Evolutionary conservation across 2,888 invertebrate species (phyloP), one percentile per base, ranked within the genome.

Genomic region (Heliconius charithonia): DNA sequence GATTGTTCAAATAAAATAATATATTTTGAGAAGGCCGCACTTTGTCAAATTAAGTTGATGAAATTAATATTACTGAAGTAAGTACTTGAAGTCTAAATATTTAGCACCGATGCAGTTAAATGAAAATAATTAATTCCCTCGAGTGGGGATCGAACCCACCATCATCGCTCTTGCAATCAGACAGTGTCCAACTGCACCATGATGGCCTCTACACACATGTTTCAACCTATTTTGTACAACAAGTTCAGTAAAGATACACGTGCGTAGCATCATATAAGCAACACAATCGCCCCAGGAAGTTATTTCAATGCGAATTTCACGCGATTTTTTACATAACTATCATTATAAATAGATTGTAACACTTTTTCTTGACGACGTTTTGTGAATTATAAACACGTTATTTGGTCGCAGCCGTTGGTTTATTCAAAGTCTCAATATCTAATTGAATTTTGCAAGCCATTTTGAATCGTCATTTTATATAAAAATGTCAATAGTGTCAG

Each of bases 311-410:
- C 45, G 25, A 70, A 51, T 79, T 65, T 69, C 76, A 69, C 69
- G 69, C 79, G 32, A 74, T 37, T 77, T 79, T 79, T 79, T 79
- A 74, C 74, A 77, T 77, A 76, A 79, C 66, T 74, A 37, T 45
- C 22, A 75, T 75, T 62, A 75, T 75, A 71, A 51, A 41, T 25
- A 73, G 45, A 51, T 70, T 19, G 75, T 37, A 65, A 75, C 51
- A 70, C 70, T 75, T 69, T 75, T 75, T 78, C 51, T 45, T 22
- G 51, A 51, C 59, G 69, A 74, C 51, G 75, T 75, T 75, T 65
- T 59, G 56, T 73, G 67, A 77, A 77, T 77, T 66, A 66, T 27
- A 77, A 77, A 77, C 41, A 62, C 32, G 63, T 37, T 56, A 72
- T 72, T 66, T 66, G 56, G 45, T 65, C 63, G 29, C 19, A 77